Evolutionary conservation across 92 coral and sea anemone genomes (phyloP).

Genomic region (Anthopleura xanthogrammica): DNA sequence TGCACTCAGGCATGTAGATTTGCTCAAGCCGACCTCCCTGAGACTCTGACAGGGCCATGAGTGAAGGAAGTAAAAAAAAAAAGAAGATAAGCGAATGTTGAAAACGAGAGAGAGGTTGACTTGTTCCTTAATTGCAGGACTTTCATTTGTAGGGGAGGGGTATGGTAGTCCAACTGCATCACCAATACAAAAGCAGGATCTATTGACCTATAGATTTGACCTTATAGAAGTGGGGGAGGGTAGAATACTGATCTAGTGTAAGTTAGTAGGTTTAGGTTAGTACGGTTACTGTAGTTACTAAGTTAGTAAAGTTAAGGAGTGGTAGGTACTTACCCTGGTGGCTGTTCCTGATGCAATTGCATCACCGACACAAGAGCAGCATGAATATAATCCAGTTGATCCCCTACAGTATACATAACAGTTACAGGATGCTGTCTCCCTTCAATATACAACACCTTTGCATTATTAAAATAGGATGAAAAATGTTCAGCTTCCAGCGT

Average conservation of each 20-base stretch:
- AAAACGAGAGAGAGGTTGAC: too few species aligned
- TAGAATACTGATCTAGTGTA: not conserved
- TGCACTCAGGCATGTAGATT: too few species aligned
- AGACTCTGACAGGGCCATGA: too few species aligned
- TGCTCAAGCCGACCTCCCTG: too few species aligned
- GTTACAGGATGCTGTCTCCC: conserved; percentile 93
- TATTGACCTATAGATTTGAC: not conserved
- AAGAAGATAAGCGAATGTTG: too few species aligned
- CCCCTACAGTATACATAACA: conserved; percentile 82
- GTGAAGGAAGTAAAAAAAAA: too few species aligned
- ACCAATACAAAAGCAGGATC: too few species aligned
- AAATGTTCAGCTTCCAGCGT: conserved; percentile 97
- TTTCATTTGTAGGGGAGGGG: too few species aligned
- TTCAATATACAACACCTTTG: conserved; percentile 90
- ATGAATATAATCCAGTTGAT: conserved; percentile 87
- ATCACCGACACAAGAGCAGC: conserved; percentile 85
- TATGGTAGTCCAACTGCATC: too few species aligned
- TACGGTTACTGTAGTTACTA: too few species aligned
- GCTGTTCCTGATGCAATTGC: conserved; percentile 91
- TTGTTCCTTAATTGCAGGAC: too few species aligned
- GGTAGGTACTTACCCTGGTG: conserved; percentile 57
- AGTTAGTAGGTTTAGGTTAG: too few species aligned
- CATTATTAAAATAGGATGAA: conserved; percentile 77
- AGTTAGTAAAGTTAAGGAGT: not conserved
- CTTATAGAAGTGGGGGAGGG: not conserved